These are phyloP conservation scores for Gonatopus flavifemur DNA, from an alignment of 1,140 invertebrate genomes.

Conservation along the genomic window DNA sequence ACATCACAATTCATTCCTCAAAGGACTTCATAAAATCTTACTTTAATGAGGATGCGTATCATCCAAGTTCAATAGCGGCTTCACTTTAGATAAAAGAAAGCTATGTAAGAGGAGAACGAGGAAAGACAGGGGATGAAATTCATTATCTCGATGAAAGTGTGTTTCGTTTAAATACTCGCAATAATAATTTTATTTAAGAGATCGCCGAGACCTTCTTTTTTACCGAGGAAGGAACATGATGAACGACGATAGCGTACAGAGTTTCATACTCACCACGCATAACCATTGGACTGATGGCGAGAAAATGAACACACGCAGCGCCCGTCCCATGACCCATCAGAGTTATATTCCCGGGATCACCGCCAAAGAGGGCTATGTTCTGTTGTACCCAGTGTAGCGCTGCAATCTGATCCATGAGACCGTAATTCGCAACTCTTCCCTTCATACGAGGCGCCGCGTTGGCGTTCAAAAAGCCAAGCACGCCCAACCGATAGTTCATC, in stretches of 20 bases:
- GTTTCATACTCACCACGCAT: conserved; percentile 69
- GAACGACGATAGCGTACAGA: not conserved
- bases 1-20: no score
- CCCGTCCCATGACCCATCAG: conserved; percentile 92
- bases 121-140: not conserved
- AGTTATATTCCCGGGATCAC: conserved; percentile 86
- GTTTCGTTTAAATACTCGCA: no score
- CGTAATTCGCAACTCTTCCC: conserved; percentile 87
- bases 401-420: conserved; percentile 90
- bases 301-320: conserved; percentile 91
- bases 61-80: no score
- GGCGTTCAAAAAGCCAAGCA: conserved; percentile 87
- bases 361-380: conserved; percentile 87
- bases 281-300: conserved; percentile 91
- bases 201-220: not conserved
- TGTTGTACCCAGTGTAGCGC: conserved; percentile 90
- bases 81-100: no score
- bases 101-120: no score
- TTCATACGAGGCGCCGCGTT: conserved; percentile 78
- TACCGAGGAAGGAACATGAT: conserved; percentile 7
- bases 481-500: conserved; percentile 94
- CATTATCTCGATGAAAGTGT: no score
- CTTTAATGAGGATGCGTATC: no score
- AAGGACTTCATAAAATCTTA: no score
- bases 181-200: no score